Conservation (phyloP, 2,797 vertebrate genomes). For the Acanthornis magna region DNA sequence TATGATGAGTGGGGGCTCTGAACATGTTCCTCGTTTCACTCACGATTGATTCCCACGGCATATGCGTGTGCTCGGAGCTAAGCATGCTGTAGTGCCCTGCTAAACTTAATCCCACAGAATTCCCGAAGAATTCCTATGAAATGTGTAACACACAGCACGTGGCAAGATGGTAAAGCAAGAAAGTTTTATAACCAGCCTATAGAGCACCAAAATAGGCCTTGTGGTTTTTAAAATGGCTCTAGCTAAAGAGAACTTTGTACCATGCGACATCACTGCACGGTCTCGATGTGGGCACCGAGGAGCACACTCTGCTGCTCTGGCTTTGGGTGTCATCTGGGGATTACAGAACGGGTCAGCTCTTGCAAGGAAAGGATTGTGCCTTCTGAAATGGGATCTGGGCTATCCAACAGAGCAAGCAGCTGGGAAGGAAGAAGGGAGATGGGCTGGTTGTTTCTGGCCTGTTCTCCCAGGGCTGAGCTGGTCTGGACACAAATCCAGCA, state of each 20-base stretch:
- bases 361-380: background rate
- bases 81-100: background rate
- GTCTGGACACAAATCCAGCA: background rate
- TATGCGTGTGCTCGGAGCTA: background rate
- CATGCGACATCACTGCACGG: rapidly evolving
- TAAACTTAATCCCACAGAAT: background rate
- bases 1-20: background rate
- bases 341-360: background rate
- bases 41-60: rapidly evolving
- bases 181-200: background rate
- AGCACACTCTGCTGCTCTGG: background rate
- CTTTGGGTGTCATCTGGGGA: background rate
- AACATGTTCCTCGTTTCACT: rapidly evolving
- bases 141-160: background rate
- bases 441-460: background rate
- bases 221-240: background rate
- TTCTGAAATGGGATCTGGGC: background rate
- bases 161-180: background rate
- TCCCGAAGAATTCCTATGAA: background rate
- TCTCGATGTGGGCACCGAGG: background rate
- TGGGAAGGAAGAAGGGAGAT: background rate
- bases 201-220: background rate
- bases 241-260: background rate
- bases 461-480: background rate
- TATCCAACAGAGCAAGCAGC: background rate